Base-by-base conservation (phyloP, 2,797 vertebrate species). In the Onychomys arenicola region DNA sequence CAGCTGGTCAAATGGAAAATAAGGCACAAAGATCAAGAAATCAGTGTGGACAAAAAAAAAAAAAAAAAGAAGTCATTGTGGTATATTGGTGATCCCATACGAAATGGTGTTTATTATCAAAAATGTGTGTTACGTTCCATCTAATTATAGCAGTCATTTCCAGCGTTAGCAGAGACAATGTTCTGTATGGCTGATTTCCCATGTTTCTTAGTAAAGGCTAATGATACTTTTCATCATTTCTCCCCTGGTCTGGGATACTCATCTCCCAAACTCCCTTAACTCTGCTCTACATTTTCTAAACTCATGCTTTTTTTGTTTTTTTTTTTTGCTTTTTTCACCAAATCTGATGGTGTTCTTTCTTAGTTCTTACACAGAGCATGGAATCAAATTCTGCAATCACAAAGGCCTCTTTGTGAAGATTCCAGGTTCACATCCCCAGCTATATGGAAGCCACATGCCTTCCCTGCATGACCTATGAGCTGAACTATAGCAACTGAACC, bases 1-100 rank as follows among this genome's bases (percentile, higher is more conserved):
- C 73, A 96, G 77, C 14, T 89, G 40, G 7, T 75, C 55, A 93
- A 90, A 93, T 32, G 82, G 52, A 49, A 71, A 83, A 71, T 76
- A 49, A 32, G 1, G 6, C 9, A 34, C 10, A 61, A 88, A 10
- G 0, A 75, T 57, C 14, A 75, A 13, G 3, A 88, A 55, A 21
- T 63, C 57, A 29, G 43, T 85, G 43, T 67, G 90, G 12, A 52
- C 12, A 52, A 52, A 52, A 52, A 14, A 76, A 29, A 82, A 82
- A n/a, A n/a, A n/a, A n/a, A n/a, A n/a, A n/a, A 29, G 7, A 87
- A 11, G 21, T 63, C 59, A 43, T 65, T 86, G 34, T 86, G 89
- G 10, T 86, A 21, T 96, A 34, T 52, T 76, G 76, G 16, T 5
- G 9, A 55, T 73, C 7, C 52, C 17, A 10, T 40, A 40, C 43